These are phyloP conservation scores for Seriola dumerili DNA, from an alignment of 2,113 vertebrate genomes.

Conservation along the genomic window DNA sequence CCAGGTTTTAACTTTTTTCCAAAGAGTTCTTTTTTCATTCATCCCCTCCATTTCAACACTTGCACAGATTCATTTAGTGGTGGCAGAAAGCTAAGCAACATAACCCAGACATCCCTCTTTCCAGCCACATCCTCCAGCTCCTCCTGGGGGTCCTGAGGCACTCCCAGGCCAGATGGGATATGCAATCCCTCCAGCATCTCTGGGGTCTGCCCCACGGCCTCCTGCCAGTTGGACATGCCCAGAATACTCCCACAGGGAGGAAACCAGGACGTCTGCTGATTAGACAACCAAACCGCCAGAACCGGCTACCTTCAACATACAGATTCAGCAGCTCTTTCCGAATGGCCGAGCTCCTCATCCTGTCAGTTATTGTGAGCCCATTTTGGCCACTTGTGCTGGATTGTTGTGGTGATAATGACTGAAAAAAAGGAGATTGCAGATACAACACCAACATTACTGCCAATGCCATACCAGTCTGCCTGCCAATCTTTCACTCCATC, in stretches of 20 bases:
- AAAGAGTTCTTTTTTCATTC: not conserved
- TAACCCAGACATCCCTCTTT: conserved; percentile 27
- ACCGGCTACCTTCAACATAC: conserved; percentile 23
- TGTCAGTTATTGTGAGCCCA: not conserved
- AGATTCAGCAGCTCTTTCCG: not conserved
- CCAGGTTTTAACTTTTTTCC: too few relatives aligned
- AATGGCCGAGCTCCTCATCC: not conserved
- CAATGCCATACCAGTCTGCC: not conserved
- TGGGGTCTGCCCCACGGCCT: conserved; percentile 28
- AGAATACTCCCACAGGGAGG: conserved; percentile 48
- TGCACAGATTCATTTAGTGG: conserved; percentile 6
- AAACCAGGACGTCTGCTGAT: conserved; percentile 16
- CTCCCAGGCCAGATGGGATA: conserved; percentile 54
- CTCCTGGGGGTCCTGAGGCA: conserved; percentile 26
- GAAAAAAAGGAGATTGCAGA: too few relatives aligned
- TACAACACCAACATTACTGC: not conserved
- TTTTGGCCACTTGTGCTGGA: not conserved
- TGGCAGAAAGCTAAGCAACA: conserved; percentile 18
- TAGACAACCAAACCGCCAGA: conserved; percentile 18
- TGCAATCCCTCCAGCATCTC: conserved; percentile 37
- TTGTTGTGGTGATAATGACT: too few relatives aligned
- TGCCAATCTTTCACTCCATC: conserved; percentile 15
- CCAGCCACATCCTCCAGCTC: conserved; percentile 32
- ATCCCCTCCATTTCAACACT: not conserved
- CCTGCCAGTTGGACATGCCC: conserved; percentile 34